Conservation (phyloP, 2,113 vertebrate genomes). For the Tamias sibiricus region DNA sequence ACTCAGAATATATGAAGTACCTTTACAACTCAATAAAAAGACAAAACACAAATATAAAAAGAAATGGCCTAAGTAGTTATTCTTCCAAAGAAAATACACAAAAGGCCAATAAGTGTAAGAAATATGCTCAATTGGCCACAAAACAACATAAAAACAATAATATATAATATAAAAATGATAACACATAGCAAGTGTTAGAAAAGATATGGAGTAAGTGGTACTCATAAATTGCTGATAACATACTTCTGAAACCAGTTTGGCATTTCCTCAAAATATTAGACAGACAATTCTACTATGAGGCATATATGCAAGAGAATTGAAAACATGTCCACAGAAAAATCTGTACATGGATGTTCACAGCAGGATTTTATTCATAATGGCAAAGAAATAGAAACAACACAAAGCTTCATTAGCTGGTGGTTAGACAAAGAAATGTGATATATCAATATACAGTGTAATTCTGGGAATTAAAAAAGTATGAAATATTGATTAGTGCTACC, state of each 20-base stretch:
- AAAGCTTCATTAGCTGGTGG: background rate
- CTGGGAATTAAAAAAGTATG: background rate
- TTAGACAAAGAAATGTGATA: background rate
- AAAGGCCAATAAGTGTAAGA: background rate
- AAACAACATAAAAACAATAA: background rate
- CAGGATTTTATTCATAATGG: too few species aligned
- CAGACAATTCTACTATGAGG: background rate
- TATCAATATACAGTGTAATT: background rate
- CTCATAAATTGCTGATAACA: background rate
- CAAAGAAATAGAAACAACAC: background rate
- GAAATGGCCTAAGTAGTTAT: background rate
- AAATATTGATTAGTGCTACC: background rate
- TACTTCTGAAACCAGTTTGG: background rate
- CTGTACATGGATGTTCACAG: too few species aligned
- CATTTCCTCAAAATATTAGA: background rate
- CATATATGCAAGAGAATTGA: background rate
- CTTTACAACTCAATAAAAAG: background rate
- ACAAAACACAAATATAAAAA: background rate
- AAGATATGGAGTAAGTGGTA: background rate
- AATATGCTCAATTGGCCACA: background rate
- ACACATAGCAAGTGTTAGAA: background rate
- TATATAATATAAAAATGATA: background rate
- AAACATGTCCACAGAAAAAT: background rate
- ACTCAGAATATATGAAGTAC: background rate
- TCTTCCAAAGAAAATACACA: background rate